Evolutionary conservation across 2,888 invertebrate species (phyloP), one percentile per base, ranked within the genome.

Genomic region (Trachelus tabidus): DNA sequence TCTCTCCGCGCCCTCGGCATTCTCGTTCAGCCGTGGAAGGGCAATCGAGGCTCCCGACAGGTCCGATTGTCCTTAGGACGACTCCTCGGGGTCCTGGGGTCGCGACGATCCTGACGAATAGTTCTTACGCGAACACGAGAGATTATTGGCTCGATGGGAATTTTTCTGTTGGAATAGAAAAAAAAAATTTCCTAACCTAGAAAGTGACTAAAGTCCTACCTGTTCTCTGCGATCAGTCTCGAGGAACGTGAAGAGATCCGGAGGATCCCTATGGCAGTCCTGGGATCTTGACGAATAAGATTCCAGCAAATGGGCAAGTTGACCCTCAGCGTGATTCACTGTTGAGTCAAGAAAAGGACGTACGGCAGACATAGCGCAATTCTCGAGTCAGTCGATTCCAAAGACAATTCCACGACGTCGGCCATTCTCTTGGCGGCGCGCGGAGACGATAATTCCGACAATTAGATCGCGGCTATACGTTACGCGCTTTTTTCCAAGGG

Each of bases 391-490:
- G 56, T 23, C 56, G 56, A 56, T 9, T 23, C 56, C 56, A 56
- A 56, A 56, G 56, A 56, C 56, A 56, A 56, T 56, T 56, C 56
- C 56, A 9, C 77, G 75, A 75, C 77, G 68, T 76, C 78, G 78
- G 81, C 80, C 80, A 81, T 85, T 83, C 85, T 85, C 85, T 85
- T 85, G 34, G 71, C 71, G 71, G 33, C 83, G 73, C 80, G 76
- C 79, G 75, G 81, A 81, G 82, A 86, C 86, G 82, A 88, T 87
- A 87, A 88, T 88, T 87, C 85, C 87, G 80, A 87, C 88, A 88
- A 88, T 88, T 88, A 88, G 89, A 88, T 88, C 86, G 85, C 81
- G 84, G 82, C 85, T 81, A 85, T 84, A 85, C 85, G 85, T 87
- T 85, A 86, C 82, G 81, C 81, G 81, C 75, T 83, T 80, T 83